Evolutionary conservation across 92 coral and sea anemone species (phyloP), one percentile per base, ranked within the genome.

Genomic region (Epizoanthus ramosus): DNA sequence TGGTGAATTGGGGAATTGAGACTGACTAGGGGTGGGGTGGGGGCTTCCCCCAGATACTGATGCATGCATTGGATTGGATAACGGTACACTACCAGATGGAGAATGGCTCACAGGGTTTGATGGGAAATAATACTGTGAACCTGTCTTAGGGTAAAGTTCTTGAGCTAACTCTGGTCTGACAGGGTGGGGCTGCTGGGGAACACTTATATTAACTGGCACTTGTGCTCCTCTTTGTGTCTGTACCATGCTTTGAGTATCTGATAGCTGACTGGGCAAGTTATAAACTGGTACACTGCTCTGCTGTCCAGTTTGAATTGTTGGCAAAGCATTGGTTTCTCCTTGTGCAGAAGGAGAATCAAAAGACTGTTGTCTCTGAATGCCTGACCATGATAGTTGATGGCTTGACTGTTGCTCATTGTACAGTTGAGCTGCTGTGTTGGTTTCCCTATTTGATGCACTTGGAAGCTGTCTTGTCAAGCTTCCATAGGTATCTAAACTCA

Each of bases 121-220:
- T 2, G 57, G 57, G 33, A 28, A 45, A 8, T n/a, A 6, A n/a
- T 13, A 21, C 28, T 71, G 54, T 41, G 16, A 47, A 25, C 75
- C 58, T 45, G 75, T n/a, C 75, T n/a, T 47, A 21, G 57, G 57
- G 33, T 71, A 22, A 71, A 41, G 57, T 45, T 71, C 57, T n/a
- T 71, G 57, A n/a, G 31, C 17, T 19, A 71, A 47, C 13, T 18
- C 75, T 7, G 75, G 75, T 71, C 19, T 71, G 43, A 47, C 28
- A 45, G 10, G 56, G 33, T 16, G 8, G 4, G 58, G 56, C n/a
- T 17, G 23, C 22, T 45, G 75, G 39, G 74, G 10, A 69, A 21
- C 23, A 21, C 5, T 1, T 3, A 37, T 69, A 17, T 35, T 33
- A 39, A 12, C 2, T 5, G 10, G 39, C 0, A 39, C 22, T 22